Evolutionary conservation across 2,113 vertebrate species (phyloP), one percentile per base, ranked within the genome.

Genomic region (Microcebus tavaratra): DNA sequence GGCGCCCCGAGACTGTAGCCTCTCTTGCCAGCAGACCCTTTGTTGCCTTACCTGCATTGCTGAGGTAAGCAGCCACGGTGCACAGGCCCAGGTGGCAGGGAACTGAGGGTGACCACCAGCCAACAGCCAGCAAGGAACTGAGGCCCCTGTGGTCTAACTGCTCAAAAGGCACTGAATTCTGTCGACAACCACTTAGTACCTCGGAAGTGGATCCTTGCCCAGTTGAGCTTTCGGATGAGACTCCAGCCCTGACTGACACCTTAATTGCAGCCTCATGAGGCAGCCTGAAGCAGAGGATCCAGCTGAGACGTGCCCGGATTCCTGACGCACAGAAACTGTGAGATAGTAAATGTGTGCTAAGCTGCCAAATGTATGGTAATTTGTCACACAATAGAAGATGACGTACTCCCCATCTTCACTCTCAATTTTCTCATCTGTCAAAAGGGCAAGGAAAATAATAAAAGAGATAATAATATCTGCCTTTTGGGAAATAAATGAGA

Each of bases 361-460:
- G 25, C 50, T n/a, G 67, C 20, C 34, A 3, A 13, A 27, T 50
- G 7, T 27, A 34, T 53, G 72, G 65, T 14, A n/a, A 45, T 72
- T 29, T 95, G 29, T 63, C 45, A 67, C 2, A n/a, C 59, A 45
- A 27, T 3, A 18, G 72, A 76, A 39, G 10, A 20, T 34, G 48
- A 85, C 70, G 29, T 12, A 17, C 4, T 36, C 72, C 48, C n/a
- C 76, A 31, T 27, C n/a, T 85, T 59, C 78, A 45, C 29, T 15
- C n/a, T 92, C 57, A 18, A 55, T 68, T 80, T 85, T 75, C 17
- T 75, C 79, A 89, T 88, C 65, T 67, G 27, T 63, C 13, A 53
- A 75, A 50, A 50, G 55, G 59, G 78, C 53, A 65, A 31, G 21
- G 36, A 55, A 27, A 84, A 45, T 48, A 79, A 89, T 78, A 88